These are phyloP conservation scores for Hofmannophila pseudospretella DNA, from an alignment of 2,888 invertebrate genomes.

Conservation along the genomic window DNA sequence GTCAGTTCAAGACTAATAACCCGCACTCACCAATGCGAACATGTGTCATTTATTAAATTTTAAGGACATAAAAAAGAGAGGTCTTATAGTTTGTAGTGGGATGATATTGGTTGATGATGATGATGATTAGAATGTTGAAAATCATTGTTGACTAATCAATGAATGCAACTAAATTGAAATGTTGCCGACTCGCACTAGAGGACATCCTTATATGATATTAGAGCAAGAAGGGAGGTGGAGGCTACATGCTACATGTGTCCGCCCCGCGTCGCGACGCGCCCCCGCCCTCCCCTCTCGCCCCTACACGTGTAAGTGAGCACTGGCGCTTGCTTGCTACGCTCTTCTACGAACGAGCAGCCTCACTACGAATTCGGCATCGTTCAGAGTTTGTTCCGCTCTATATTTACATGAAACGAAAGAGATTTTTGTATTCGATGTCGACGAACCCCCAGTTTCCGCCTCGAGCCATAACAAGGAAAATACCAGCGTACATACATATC, in stretches of 20 bases:
- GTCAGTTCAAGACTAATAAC: too few species aligned
- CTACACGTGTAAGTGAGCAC: conserved; percentile 59
- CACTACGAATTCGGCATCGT: conserved; percentile 52
- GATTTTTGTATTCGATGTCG: conserved; percentile 52
- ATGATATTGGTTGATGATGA: too few species aligned
- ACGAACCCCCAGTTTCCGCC: conserved; percentile 40
- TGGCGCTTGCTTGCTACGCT: conserved; percentile 35
- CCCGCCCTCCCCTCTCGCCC: conserved; percentile 34
- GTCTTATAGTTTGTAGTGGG: too few species aligned
- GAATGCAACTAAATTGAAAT: too few species aligned
- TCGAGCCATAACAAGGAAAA: conserved; percentile 26
- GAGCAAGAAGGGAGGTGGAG: conserved; percentile 37
- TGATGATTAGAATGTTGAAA: too few species aligned
- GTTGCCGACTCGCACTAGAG: too few species aligned
- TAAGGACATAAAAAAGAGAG: too few species aligned
- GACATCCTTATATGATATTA: conserved; percentile 40
- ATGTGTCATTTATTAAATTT: too few species aligned
- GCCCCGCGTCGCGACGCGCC: conserved; percentile 46
- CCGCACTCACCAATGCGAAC: too few species aligned
- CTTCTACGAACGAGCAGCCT: conserved; percentile 33
- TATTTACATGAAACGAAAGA: conserved; percentile 62
- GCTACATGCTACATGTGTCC: conserved; percentile 56
- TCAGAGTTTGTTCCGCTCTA: conserved; percentile 57
- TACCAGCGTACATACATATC: conserved; percentile 6
- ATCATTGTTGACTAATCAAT: too few species aligned